These are phyloP conservation scores for Pseudomyrmex gracilis DNA, from an alignment of 1,140 invertebrate genomes.

Conservation along the genomic window DNA sequence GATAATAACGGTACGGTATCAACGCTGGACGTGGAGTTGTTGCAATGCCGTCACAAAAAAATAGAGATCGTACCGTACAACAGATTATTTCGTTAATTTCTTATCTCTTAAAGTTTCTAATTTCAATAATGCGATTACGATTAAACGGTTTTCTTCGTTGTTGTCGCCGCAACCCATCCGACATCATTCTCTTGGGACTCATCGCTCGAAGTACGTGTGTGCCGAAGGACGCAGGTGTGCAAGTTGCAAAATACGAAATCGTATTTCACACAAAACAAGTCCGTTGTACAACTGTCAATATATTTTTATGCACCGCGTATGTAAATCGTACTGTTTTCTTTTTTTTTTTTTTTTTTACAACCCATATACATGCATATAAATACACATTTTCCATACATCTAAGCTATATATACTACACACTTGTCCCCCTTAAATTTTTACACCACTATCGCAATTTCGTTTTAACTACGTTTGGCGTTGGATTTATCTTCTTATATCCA, in stretches of 20 bases:
- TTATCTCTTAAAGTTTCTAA: slow-evolving; percentile 35
- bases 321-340: no score
- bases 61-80: slow-evolving; percentile 46
- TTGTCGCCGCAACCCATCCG: background rate
- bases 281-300: no score
- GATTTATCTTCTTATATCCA: background rate
- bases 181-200: background rate
- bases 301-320: no score
- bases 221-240: background rate
- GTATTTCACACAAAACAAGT: no score
- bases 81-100: slow-evolving; percentile 1
- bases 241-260: background rate
- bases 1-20: slow-evolving; percentile 38
- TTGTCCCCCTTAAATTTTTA: background rate
- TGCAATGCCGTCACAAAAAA: slow-evolving; percentile 26
- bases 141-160: slow-evolving; percentile 15
- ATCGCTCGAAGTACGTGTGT: slow-evolving; percentile 36
- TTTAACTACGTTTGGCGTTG: slow-evolving; percentile 33
- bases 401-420: background rate
- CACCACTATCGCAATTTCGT: slow-evolving; percentile 18
- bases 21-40: slow-evolving; percentile 50
- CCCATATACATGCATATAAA: slow-evolving; percentile 25
- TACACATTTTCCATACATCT: background rate
- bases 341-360: background rate
- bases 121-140: slow-evolving; percentile 25